Evolutionary conservation across 1,140 invertebrate species (phyloP).

Genomic region (Schlechtendalia chinensis): DNA sequence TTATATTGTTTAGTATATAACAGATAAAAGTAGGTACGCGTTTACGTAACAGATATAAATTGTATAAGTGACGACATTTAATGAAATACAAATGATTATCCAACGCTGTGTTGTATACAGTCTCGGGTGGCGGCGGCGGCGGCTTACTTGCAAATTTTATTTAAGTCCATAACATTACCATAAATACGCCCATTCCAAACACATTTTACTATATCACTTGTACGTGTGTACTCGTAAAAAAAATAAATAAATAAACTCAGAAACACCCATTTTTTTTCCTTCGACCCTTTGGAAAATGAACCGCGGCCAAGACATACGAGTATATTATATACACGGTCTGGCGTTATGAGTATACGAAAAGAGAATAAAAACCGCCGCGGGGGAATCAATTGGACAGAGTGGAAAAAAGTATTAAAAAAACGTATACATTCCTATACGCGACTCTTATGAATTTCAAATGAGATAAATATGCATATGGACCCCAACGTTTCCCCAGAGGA

Average conservation of each 20-base stretch:
- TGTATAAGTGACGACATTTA: conserved; percentile 1
- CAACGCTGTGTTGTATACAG: not conserved
- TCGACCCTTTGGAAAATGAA: conserved; percentile 34
- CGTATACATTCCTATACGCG: conserved; percentile 3
- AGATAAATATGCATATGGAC: conserved; percentile 21
- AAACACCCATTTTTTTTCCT: conserved; percentile 43
- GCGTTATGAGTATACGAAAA: conserved; percentile 14
- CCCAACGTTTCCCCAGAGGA: conserved; percentile 14
- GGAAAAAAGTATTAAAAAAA: conserved; percentile 44
- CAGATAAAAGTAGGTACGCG: not conserved
- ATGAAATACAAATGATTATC: conserved; percentile 20
- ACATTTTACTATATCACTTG: conserved; percentile 35
- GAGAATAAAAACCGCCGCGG: not conserved
- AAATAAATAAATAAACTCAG: conserved; percentile 17
- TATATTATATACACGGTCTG: no score
- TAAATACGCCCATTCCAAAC: conserved; percentile 38
- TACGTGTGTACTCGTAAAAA: conserved; percentile 33
- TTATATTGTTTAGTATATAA: not conserved
- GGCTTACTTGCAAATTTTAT: conserved; percentile 16
- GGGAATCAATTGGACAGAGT: conserved; percentile 43
- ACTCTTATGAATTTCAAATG: conserved; percentile 44
- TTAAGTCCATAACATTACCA: conserved; percentile 42
- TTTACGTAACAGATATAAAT: not conserved
- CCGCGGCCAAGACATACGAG: not conserved
- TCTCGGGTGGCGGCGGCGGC: no score